Percentiles rank a stretch among this genome's conserved stretches.
Evolutionary conservation across 2,797 vertebrate genomes (phyloP).

Genomic region (Dallia pectoralis): DNA sequence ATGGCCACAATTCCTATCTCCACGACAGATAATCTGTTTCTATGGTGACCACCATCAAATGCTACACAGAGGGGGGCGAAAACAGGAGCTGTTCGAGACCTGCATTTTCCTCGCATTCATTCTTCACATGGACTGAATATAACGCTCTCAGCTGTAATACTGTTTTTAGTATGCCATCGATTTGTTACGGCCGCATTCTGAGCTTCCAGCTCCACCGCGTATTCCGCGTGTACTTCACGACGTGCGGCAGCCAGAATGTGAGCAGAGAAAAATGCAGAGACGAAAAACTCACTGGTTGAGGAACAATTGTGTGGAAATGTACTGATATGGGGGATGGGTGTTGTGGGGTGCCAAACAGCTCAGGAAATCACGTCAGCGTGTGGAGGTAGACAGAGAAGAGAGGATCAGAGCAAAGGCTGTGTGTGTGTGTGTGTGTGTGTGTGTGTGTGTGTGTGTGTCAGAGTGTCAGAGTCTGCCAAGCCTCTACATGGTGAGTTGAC

Average conservation of each 20-base stretch:
- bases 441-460: constrained; percentile 34
- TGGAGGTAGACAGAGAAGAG: constrained; percentile 49
- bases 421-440: constrained; percentile 25
- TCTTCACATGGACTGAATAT: constrained; percentile 50
- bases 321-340: constrained; percentile 62
- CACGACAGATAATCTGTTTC: constrained; percentile 76
- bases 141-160: constrained; percentile 32
- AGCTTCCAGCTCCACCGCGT: constrained; percentile 42
- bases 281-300: constrained; percentile 46
- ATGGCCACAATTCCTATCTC: constrained; percentile 67
- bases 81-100: constrained; percentile 58
- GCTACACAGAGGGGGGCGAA: constrained; percentile 49
- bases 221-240: constrained; percentile 39
- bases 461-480: constrained; percentile 57
- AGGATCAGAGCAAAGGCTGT: neutral
- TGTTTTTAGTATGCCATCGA: constrained; percentile 40
- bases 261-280: constrained; percentile 24
- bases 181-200: constrained; percentile 48
- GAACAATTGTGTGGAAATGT: constrained; percentile 55
- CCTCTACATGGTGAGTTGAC: constrained; percentile 65
- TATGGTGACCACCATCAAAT: constrained; percentile 81
- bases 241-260: constrained; percentile 34
- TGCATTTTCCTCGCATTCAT: constrained; percentile 60
- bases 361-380: constrained; percentile 48
- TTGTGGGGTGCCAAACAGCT: constrained; percentile 42